Base-by-base conservation (phyloP, 1,140 invertebrate genomes). In the Diploscapter pachys region DNA sequence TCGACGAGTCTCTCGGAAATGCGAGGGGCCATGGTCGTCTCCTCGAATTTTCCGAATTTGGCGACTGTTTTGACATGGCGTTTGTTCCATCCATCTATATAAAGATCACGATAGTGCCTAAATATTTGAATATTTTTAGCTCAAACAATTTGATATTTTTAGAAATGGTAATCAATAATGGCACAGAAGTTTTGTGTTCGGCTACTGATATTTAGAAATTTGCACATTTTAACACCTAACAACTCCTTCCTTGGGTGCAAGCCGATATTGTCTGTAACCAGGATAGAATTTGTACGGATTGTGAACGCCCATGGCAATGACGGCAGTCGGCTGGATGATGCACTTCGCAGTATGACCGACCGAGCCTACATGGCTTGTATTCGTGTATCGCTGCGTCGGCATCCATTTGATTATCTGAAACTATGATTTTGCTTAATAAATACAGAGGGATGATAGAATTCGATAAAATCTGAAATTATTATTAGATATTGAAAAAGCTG, bases 71-170 rank as follows among this genome's bases (percentile, higher is more conserved):
- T 70, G 2, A 70, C 13, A 56, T 59, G 63, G 0, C 50, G 59
- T 8, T 70, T 70, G 8, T 59, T 59, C 68, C 68, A 70, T 61
- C 62, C 62, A 56, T 59, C 59, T 59, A 70, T 70, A 61, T 57
- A 50, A 61, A 70, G 68, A 61, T 70, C 68, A 52, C 68, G 11
- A 4, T 70, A 70, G 48, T 70, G 68, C 13, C 31, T 31, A 31
- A 31, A 31, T 31, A 31, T 0, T 31, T 31, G 31, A 31, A 0
- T 31, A 31, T 31, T 31, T 31, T 31, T 31, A 31, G 31, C 31
- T 31, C 31, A 31, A 31, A 31, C 31, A 31, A 31, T 31, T 31
- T 31, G 31, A 31, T 31, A 1, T 1, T 31, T 31, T 31, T 31
- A 31, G 0, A 1, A 31, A 31, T 31, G 31, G 0, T 31, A 31